These are phyloP conservation scores for Oscarella lobularis DNA, from an alignment of 37 sponge, comb jelly and placozoan species.

Conservation along the genomic window DNA sequence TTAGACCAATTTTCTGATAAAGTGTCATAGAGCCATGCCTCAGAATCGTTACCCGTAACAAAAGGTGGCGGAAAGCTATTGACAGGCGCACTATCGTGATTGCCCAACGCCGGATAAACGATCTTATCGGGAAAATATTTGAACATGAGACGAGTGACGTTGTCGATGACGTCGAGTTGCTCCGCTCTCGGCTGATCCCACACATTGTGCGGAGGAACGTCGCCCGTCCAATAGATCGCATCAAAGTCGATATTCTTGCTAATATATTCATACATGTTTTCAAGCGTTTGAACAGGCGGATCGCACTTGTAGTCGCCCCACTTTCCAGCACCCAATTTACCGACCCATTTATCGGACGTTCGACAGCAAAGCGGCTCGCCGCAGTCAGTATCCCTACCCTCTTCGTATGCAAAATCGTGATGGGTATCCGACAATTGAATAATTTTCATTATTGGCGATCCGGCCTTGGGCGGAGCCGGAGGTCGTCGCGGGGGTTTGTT, in stretches of 20 bases:
- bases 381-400: conserved; percentile 61
- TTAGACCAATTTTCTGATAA: conserved; percentile 42
- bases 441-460: conserved; percentile 32
- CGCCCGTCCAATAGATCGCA: conserved; percentile 84
- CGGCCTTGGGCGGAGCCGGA: conserved; percentile 42
- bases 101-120: conserved; percentile 77
- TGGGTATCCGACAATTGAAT: conserved; percentile 80
- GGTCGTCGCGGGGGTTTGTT: conserved; percentile 51
- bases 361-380: conserved; percentile 87
- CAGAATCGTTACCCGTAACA: conserved; percentile 58
- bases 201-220: conserved; percentile 94
- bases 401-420: conserved; percentile 64
- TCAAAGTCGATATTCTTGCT: conserved; percentile 46
- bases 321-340: conserved; percentile 59
- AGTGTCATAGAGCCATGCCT: conserved; percentile 65
- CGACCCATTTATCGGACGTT: conserved; percentile 1
- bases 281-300: conserved; percentile 34
- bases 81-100: conserved; percentile 89
- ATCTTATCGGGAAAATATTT: conserved; percentile 56
- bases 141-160: conserved; percentile 30
- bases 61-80: conserved; percentile 83
- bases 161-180: conserved; percentile 40
- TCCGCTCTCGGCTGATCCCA: conserved; percentile 87
- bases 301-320: conserved; percentile 95
- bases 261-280: conserved; percentile 59